phyloP scores from a whole-genome alignment of 2,888 invertebrate species.

The Scaptomyza polygonia region DNA sequence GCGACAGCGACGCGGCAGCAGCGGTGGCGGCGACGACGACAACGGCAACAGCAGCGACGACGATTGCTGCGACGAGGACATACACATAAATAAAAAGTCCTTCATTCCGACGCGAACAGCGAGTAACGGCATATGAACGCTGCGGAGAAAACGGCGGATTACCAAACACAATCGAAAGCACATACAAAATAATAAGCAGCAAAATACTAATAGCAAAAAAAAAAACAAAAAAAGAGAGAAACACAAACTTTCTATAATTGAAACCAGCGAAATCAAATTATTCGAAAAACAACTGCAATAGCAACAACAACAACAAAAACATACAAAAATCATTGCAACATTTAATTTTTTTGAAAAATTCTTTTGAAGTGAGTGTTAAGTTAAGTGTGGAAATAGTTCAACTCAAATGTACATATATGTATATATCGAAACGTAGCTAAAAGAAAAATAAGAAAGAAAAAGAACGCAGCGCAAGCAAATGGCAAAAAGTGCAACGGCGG shows the following conservation, averaged over 20 bases:
- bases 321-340: neutral
- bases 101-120: conserved; percentile 84
- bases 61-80: conserved; percentile 72
- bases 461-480: conserved; percentile 49
- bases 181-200: conserved; percentile 20
- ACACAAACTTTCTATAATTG: conserved; percentile 12
- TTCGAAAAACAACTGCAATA: no score
- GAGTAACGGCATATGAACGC: conserved; percentile 80
- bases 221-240: conserved; percentile 2
- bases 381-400: conserved; percentile 19
- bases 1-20: conserved; percentile 47
- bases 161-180: conserved; percentile 43
- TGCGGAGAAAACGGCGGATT: conserved; percentile 72
- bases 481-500: conserved; percentile 60
- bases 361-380: conserved; percentile 61
- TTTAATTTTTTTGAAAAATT: conserved; percentile 49
- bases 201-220: conserved; percentile 26
- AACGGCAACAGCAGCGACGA: conserved; percentile 67
- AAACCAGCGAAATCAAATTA: conserved; percentile 11
- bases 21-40: conserved; percentile 33
- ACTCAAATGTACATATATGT: neutral
- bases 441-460: conserved; percentile 6
- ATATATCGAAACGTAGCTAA: conserved; percentile 5
- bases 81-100: conserved; percentile 85
- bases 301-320: conserved; percentile 10